phyloP scores from a whole-genome alignment of 2,113 vertebrate species.

The Chascanopsetta lugubris region DNA sequence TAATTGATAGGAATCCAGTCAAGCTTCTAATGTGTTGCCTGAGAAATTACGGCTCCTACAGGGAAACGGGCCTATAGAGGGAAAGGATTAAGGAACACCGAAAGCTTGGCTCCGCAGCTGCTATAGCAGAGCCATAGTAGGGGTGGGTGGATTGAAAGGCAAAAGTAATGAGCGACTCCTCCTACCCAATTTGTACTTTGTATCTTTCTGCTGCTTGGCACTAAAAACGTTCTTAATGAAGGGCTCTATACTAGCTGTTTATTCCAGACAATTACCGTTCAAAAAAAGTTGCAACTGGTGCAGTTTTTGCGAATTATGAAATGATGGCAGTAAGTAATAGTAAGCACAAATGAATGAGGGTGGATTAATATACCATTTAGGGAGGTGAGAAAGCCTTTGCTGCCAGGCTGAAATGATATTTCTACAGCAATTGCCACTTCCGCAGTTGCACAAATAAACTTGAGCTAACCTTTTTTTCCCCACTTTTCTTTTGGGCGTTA shows the following conservation, averaged over 20 bases:
- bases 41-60: slow-evolving; percentile 24
- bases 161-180: slow-evolving; percentile 28
- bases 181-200: slow-evolving; percentile 8
- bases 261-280: neutral
- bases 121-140: slow-evolving; percentile 22
- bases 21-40: slow-evolving; percentile 25
- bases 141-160: slow-evolving; percentile 20
- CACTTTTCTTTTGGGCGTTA: too few species aligned
- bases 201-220: slow-evolving; percentile 13
- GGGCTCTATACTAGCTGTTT: neutral
- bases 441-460: too few species aligned
- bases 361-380: neutral
- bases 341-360: neutral
- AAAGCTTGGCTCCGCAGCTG: slow-evolving; percentile 23
- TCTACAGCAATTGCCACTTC: too few species aligned
- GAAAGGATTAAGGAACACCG: slow-evolving; percentile 30
- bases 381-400: neutral
- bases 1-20: slow-evolving; percentile 53
- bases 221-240: neutral
- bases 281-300: neutral
- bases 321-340: neutral
- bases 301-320: neutral
- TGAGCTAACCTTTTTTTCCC: too few species aligned
- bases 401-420: too few species aligned
- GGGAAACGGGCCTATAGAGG: slow-evolving; percentile 24